Base-by-base conservation (phyloP, 2,113 vertebrate genomes). In the Entosphenus tridentatus region DNA sequence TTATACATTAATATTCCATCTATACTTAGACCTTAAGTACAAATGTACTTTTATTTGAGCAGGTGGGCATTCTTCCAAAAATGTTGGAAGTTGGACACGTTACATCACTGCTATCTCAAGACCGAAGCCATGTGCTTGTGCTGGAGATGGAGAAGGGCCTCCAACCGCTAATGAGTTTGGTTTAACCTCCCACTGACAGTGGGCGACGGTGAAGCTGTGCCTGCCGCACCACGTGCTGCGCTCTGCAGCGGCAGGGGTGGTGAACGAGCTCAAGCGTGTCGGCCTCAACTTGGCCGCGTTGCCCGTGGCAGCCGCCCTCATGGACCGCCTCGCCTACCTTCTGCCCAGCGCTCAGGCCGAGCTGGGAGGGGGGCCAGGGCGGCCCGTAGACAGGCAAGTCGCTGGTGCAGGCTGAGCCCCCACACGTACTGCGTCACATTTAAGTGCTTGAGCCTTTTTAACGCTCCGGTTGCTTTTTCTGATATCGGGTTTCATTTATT, bases 261-360 rank as follows among this genome's bases (percentile, higher is more conserved):
- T 95, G 78, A 91, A 83, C 76, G 93, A 98, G 84, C 85, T 98
- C 77, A 98, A 95, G 85, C 96, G 96, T 84, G 86, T 95, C 77
- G 96, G 96, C 84, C 91, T 95, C 82, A 96, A 98, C 80, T 81
- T 95, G 76, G 89, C 92, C 80, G 93, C 93, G 81, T 84, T 98
- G 82, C 89, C 93, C 77, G 93, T 98, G 77, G 92, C 92, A 56
- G 96, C 93, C 77, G 96, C 92, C 77, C 85, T 98, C 80, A 89
- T 98, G 92, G 92, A 98, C 83, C 85, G 93, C 78, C 86, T 98
- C 75, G 95, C 92, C 84, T 98, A 98, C 87, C 90, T 98, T 83
- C 84, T 98, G 80, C 87, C 89, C 72, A 96, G 87, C 54, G 88
- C 87, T 57, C 83, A 90, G 70, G 88, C 88, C 54, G 93, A 98